phyloP scores from a whole-genome alignment of 1,140 invertebrate species.

The Micrasema longulum region DNA sequence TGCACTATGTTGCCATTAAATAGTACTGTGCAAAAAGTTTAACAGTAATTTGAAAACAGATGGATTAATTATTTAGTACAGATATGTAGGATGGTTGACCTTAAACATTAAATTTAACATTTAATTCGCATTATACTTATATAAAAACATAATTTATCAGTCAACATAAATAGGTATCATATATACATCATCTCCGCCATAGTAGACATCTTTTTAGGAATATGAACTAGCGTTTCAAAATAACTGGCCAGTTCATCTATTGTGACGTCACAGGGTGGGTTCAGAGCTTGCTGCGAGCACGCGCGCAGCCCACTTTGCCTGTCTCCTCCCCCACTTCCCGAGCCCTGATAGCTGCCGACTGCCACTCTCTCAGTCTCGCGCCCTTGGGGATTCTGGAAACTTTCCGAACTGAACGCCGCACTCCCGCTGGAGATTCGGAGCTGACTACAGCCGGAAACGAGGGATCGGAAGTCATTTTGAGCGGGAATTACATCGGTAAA shows the following conservation, averaged over 20 bases:
- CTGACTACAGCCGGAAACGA: conserved; percentile 45
- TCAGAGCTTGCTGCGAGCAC: conserved; percentile 76
- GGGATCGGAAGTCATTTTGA: conserved; percentile 46
- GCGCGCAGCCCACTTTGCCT: conserved; percentile 57
- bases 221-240: conserved; percentile 92
- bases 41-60: too few species aligned
- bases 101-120: conserved; percentile 26
- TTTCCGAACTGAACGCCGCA: conserved; percentile 61
- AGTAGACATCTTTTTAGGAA: conserved; percentile 95
- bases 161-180: conserved; percentile 64
- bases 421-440: conserved; percentile 52
- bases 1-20: too few species aligned
- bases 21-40: too few species aligned
- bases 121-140: conserved; percentile 2
- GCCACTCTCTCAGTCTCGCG: conserved; percentile 47
- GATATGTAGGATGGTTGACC: conserved; percentile 18
- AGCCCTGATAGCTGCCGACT: conserved; percentile 55
- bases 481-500: not conserved
- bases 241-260: conserved; percentile 93
- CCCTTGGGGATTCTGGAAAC: conserved; percentile 59
- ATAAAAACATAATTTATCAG: conserved; percentile 27
- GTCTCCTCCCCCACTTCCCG: conserved; percentile 54
- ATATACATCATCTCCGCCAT: conserved; percentile 99
- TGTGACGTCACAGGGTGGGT: conserved; percentile 80
- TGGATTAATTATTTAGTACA: conserved; percentile 5